Conservation (phyloP, 2,888 invertebrate species). For the Ormyrus rosae region DNA sequence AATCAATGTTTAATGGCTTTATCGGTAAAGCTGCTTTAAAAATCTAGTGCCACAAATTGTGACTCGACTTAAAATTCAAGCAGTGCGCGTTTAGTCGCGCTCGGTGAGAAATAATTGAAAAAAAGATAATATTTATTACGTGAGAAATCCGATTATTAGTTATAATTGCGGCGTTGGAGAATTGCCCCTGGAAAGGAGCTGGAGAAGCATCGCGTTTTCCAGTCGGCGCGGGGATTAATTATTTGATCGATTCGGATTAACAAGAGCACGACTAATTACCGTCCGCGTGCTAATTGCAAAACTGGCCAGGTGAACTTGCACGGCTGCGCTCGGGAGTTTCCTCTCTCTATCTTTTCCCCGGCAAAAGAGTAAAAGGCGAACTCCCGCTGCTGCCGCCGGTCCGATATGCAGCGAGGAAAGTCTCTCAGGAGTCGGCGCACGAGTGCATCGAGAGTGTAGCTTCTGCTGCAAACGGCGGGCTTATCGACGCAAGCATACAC, state of each 20-base stretch:
- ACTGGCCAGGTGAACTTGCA: conserved; percentile 59
- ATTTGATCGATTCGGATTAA: conserved; percentile 57
- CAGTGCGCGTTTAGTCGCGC: no score
- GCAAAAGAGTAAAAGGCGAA: background rate
- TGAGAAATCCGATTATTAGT: conserved; percentile 34
- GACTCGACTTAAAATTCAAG: no score
- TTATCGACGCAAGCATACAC: conserved; percentile 60
- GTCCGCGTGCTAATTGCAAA: conserved; percentile 49
- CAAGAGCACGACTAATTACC: conserved; percentile 57
- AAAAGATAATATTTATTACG: background rate
- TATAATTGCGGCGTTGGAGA: conserved; percentile 34
- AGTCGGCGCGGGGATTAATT: conserved; percentile 16
- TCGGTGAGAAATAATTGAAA: background rate
- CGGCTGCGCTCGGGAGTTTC: conserved; percentile 47
- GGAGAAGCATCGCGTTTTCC: background rate
- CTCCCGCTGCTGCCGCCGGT: background rate
- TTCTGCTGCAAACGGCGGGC: background rate
- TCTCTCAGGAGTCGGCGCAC: conserved; percentile 7
- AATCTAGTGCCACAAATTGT: no score
- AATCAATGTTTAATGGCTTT: no score
- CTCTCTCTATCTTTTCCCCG: conserved; percentile 8
- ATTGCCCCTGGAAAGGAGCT: conserved; percentile 21
- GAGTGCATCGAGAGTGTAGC: conserved; percentile 31
- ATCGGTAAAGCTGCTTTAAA: no score
- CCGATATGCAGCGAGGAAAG: no score